Percentiles rank a stretch among this genome's conserved stretches.
Evolutionary conservation across 2,797 vertebrate species (phyloP).

Genomic region (Hapalemur alaotrensis): DNA sequence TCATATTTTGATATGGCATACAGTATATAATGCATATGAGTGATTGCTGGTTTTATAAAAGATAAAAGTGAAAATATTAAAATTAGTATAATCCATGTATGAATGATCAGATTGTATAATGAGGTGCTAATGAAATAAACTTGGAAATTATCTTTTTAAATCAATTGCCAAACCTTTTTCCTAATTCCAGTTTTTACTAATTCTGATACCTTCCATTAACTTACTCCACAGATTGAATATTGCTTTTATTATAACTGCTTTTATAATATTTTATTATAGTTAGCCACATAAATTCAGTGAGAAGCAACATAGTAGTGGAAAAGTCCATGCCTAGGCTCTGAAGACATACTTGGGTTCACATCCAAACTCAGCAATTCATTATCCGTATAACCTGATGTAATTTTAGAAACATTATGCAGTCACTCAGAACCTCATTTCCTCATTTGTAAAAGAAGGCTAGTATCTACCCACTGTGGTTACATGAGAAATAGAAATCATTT

Average conservation of each 20-base stretch:
- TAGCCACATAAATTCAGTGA: not conserved
- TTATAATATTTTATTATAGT: not conserved
- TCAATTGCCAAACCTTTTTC: not conserved
- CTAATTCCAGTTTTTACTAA: not conserved
- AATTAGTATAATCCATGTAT: not conserved
- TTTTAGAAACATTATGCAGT: not conserved
- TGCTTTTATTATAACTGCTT: not conserved
- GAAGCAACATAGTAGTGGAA: not conserved
- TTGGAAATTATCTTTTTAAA: not conserved
- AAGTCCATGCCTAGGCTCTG: not conserved
- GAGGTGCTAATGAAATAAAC: not conserved
- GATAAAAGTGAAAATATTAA: not conserved
- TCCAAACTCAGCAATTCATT: not conserved
- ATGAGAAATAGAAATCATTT: slow-evolving; percentile 14
- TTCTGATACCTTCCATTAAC: not conserved
- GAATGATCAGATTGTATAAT: not conserved
- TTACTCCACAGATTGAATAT: not conserved
- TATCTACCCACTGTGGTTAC: not conserved
- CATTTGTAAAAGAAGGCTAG: not conserved
- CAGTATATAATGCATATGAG: not conserved
- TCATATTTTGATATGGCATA: not conserved
- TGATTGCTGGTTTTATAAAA: not conserved
- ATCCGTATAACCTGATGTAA: not conserved
- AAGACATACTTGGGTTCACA: not conserved
- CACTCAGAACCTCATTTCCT: not conserved